Conservation (phyloP, 92 coral and sea anemone species). For the Porites evermanni region DNA sequence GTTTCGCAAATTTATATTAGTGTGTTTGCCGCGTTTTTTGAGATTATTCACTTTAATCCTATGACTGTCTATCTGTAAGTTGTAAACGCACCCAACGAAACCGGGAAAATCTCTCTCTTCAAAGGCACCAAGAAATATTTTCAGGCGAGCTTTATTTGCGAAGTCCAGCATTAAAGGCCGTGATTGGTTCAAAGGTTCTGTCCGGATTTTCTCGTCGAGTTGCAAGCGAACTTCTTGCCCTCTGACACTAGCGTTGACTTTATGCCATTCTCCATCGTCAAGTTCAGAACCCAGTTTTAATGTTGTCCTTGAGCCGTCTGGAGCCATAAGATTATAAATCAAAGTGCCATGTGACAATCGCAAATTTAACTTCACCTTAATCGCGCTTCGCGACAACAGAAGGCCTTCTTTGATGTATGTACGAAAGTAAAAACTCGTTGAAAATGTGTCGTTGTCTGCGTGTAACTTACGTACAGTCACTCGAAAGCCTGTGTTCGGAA, state of each 20-base stretch:
- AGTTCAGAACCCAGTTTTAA: conserved; percentile 69
- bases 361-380: conserved; percentile 67
- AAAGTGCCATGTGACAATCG: conserved; percentile 71
- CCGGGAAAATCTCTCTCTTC: conserved; percentile 55
- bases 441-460: conserved; percentile 75
- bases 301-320: conserved; percentile 58
- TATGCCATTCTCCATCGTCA: conserved; percentile 96
- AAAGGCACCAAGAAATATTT: conserved; percentile 69
- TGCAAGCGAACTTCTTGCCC: conserved; percentile 42
- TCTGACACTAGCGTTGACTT: conserved; percentile 68
- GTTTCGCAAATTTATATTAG: conserved; percentile 34
- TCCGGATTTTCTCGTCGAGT: conserved; percentile 52
- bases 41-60: conserved; percentile 51
- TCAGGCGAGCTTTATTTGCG: conserved; percentile 74
- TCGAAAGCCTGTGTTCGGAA: conserved; percentile 67
- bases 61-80: conserved; percentile 78
- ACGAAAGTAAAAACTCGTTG: conserved; percentile 86
- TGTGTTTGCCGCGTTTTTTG: conserved; percentile 27
- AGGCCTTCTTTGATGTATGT: conserved; percentile 80
- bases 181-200: conserved; percentile 61
- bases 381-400: conserved; percentile 75
- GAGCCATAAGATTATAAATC: conserved; percentile 72
- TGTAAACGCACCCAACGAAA: conserved; percentile 88
- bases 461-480: conserved; percentile 69
- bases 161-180: conserved; percentile 58